Conservation (phyloP, 2,888 invertebrate species). For the Axea sp. region DNA sequence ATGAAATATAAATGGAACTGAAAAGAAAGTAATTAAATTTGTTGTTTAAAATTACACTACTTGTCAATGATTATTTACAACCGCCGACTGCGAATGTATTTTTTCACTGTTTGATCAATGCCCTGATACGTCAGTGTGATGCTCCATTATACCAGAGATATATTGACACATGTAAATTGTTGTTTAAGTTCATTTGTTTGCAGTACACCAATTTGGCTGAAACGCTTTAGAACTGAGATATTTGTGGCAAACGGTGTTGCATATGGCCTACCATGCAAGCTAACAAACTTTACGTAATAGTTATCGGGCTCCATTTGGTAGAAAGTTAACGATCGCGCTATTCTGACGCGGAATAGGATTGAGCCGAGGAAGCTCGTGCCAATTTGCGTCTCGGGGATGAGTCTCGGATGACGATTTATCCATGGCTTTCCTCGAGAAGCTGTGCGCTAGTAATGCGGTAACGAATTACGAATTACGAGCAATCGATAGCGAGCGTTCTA, state of each 20-base stretch:
- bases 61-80: too few relatives aligned
- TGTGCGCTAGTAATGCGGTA: conserved; percentile 48
- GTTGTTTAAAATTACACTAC: too few relatives aligned
- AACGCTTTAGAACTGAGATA: too few relatives aligned
- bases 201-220: too few relatives aligned
- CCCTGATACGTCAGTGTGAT: too few relatives aligned
- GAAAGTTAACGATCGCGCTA: conserved; percentile 22
- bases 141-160: too few relatives aligned
- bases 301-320: conserved; percentile 21
- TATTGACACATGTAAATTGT: too few relatives aligned
- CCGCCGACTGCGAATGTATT: too few relatives aligned
- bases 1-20: too few relatives aligned
- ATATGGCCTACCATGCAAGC: neutral
- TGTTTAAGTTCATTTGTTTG: too few relatives aligned
- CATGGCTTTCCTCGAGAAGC: conserved; percentile 50
- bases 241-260: neutral
- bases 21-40: too few relatives aligned
- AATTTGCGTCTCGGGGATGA: conserved; percentile 45
- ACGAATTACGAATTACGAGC: conserved; percentile 61
- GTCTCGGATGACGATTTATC: conserved; percentile 57
- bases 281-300: conserved; percentile 27
- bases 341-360: conserved; percentile 17
- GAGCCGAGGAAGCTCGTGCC: conserved; percentile 24
- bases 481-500: conserved; percentile 45
- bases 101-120: too few relatives aligned